Evolutionary conservation across 2,113 vertebrate genomes (phyloP).

Genomic region (Aleadryas rufinucha): DNA sequence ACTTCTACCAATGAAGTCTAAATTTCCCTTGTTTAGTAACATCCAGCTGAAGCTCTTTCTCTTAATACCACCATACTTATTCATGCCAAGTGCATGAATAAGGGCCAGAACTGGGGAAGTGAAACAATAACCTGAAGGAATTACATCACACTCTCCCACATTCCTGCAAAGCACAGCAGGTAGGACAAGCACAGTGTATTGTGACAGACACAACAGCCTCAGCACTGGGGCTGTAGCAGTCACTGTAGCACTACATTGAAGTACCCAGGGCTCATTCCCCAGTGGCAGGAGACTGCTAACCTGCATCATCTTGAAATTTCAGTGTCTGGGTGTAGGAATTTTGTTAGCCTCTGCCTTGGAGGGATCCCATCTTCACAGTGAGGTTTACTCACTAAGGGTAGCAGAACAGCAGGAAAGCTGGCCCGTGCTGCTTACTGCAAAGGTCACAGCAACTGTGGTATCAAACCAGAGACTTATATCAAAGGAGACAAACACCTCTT

Average conservation of each 20-base stretch:
- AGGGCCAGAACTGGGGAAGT: background rate
- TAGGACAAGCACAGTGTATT: fast-evolving
- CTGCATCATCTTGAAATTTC: background rate
- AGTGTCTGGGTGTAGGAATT: background rate
- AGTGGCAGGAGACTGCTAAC: background rate
- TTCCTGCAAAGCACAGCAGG: background rate
- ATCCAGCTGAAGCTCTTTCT: background rate
- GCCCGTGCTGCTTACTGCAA: background rate
- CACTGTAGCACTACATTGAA: background rate
- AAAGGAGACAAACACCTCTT: background rate
- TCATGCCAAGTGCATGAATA: background rate
- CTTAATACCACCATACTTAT: background rate
- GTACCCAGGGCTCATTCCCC: background rate
- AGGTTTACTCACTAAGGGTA: background rate
- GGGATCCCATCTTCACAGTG: background rate
- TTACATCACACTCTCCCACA: fast-evolving
- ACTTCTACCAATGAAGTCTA: background rate
- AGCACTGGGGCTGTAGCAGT: background rate
- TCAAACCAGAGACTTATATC: background rate
- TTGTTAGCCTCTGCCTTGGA: background rate
- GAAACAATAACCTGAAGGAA: background rate
- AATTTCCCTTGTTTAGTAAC: background rate
- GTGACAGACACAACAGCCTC: background rate
- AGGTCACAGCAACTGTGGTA: background rate
- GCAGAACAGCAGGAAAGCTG: background rate